Percentiles rank a stretch among this genome's conserved stretches.
Conservation (phyloP, 64 coral and sea anemone genomes). For the Montipora efflorescens region DNA sequence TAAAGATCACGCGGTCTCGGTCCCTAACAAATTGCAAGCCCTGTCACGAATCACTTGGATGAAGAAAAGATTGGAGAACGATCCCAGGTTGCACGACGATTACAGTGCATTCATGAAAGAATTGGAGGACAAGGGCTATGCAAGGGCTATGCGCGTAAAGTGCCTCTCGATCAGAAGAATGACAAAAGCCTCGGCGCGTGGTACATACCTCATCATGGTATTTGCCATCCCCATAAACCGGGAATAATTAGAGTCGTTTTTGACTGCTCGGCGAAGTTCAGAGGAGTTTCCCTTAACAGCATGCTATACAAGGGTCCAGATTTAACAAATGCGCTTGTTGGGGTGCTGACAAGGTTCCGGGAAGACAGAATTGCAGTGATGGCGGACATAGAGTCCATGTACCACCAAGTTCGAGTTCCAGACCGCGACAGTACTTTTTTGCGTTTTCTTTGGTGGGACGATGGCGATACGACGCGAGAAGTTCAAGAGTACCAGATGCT, state of each 20-base stretch:
- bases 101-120: slow-evolving; percentile 19
- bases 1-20: neutral
- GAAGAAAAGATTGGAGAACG: neutral
- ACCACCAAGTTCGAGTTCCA: neutral
- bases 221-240: slow-evolving; percentile 19
- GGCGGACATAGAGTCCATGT: neutral
- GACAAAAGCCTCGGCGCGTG: neutral
- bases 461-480: neutral
- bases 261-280: neutral
- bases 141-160: neutral
- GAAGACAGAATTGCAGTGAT: slow-evolving; percentile 15
- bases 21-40: slow-evolving; percentile 21
- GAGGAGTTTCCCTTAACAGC: neutral
- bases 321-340: slow-evolving; percentile 20
- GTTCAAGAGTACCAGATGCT: neutral
- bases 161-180: neutral
- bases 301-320: slow-evolving; percentile 17
- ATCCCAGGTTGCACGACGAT: neutral
- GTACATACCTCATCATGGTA: slow-evolving; percentile 43
- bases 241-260: slow-evolving; percentile 2
- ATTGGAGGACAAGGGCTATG: neutral
- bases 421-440: neutral
- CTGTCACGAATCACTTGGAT: neutral
- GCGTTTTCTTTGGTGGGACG: neutral
- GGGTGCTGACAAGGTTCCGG: slow-evolving; percentile 28